Evolutionary conservation across 2,113 vertebrate species (phyloP).

Genomic region (Anser brachyrhynchus): DNA sequence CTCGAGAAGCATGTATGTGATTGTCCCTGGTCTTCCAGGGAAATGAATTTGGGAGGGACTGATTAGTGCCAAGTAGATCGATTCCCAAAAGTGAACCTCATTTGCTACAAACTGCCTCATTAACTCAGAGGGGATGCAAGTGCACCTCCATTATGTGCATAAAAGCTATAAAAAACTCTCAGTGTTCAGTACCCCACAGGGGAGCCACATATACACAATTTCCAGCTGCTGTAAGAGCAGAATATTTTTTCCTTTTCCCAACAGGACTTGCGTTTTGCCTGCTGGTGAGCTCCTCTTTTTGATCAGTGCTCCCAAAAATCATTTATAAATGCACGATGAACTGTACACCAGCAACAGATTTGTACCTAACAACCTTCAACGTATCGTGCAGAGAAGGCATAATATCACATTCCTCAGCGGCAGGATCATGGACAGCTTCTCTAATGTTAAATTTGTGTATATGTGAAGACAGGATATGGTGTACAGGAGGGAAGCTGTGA

Average conservation of each 20-base stretch:
- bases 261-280: not conserved
- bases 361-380: not conserved
- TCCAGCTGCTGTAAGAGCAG: not conserved
- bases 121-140: not conserved
- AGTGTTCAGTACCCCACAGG: not conserved
- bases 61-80: not conserved
- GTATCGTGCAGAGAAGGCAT: not conserved
- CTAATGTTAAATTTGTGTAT: not conserved
- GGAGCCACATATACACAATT: not conserved
- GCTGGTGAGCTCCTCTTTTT: not conserved
- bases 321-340: not conserved
- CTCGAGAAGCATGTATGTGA: not conserved
- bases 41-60: fast-evolving
- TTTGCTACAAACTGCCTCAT: not conserved
- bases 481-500: conserved; percentile 2
- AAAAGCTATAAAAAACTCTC: not conserved
- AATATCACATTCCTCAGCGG: not conserved
- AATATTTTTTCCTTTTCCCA: not conserved
- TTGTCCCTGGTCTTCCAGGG: not conserved
- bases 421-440: not conserved
- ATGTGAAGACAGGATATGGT: not conserved
- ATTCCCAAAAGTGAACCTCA: not conserved
- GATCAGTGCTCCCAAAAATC: not conserved
- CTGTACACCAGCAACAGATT: not conserved
- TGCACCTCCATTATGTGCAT: not conserved